Conservation (phyloP, 2,888 invertebrate genomes). For the Leptinotarsa haldemani region DNA sequence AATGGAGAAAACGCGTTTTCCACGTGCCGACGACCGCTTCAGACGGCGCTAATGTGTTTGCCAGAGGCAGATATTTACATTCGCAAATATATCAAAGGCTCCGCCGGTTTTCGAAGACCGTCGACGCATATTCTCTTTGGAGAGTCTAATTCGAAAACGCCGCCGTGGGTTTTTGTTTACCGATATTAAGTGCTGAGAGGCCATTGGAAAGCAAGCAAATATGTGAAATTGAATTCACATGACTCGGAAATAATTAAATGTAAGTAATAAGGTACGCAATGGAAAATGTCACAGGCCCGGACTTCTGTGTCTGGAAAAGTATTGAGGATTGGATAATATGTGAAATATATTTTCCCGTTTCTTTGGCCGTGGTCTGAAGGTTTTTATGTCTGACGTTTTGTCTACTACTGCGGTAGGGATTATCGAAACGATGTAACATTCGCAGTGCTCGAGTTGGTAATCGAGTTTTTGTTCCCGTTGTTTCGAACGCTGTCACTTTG, state of each 20-base stretch:
- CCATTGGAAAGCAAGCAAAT: background rate
- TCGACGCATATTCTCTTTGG: slow-evolving; percentile 5
- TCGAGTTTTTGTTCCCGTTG: too few relatives aligned
- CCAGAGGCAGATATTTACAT: slow-evolving; percentile 27
- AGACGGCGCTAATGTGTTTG: slow-evolving; percentile 34
- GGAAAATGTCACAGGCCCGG: background rate
- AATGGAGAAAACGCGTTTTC: slow-evolving; percentile 21
- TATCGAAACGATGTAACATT: too few relatives aligned
- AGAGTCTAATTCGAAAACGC: slow-evolving; percentile 8
- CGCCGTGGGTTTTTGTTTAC: slow-evolving; percentile 1
- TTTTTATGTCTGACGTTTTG: too few relatives aligned
- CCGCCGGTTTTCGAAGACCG: slow-evolving; percentile 7
- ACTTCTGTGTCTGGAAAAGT: too few relatives aligned
- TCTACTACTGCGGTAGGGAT: too few relatives aligned
- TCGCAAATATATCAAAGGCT: slow-evolving; percentile 28
- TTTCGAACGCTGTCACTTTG: too few relatives aligned
- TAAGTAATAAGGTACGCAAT: background rate
- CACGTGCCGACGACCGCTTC: slow-evolving; percentile 25
- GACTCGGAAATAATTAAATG: background rate
- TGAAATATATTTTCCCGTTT: too few relatives aligned
- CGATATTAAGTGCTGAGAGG: background rate
- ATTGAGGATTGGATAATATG: too few relatives aligned
- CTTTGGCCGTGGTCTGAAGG: too few relatives aligned
- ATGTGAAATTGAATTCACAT: background rate
- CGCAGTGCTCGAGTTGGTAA: too few relatives aligned